Base-by-base conservation (phyloP, 2,797 vertebrate genomes). In the Paguma larvata region DNA sequence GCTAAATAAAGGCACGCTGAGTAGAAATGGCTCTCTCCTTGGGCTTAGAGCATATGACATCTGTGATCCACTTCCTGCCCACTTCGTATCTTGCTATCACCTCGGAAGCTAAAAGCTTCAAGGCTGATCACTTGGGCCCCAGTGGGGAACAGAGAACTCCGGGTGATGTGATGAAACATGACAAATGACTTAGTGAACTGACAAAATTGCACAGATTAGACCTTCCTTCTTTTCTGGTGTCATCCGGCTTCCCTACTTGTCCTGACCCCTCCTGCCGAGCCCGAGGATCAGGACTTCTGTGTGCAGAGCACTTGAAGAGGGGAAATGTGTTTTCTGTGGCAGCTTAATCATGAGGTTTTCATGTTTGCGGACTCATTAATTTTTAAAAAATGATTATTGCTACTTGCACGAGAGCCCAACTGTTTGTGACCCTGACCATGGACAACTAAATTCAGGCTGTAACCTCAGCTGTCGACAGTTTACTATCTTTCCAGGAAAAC, bases 321-420 rank as follows among this genome's bases (percentile, higher is more conserved):
- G 70, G 51, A 48, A 44, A 48, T 59, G 5, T 30, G 19, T 78
- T 94, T 97, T 94, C 94, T 97, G 95, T 97, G 91, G 93, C 94
- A 98, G 97, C 93, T 95, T 72, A 96, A 92, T 91, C n/a, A 44
- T 0, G 2, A 97, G 46, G 46, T 97, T 98, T 98, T 97, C 65
- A 89, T 97, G 94, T 97, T 98, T 98, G 97, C 91, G 82, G 41
- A 79, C 46, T 78, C 56, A 77, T 95, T 79, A 95, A 97, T 85
- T 97, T 77, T 90, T 44, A 6, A 38, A 13, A 72, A 98, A 97
- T 87, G 70, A 97, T 79, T 95, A 92, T 13, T 92, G 80, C 30
- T 93, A 85, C 84, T 97, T 97, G 86, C 92, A 94, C 96, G 91
- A 98, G 98, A 98, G 98, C 92, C 93, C 63, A 94, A 94, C 97